These are phyloP conservation scores for Brachionichthys hirsutus DNA, from an alignment of 2,113 vertebrate species.

Conservation along the genomic window DNA sequence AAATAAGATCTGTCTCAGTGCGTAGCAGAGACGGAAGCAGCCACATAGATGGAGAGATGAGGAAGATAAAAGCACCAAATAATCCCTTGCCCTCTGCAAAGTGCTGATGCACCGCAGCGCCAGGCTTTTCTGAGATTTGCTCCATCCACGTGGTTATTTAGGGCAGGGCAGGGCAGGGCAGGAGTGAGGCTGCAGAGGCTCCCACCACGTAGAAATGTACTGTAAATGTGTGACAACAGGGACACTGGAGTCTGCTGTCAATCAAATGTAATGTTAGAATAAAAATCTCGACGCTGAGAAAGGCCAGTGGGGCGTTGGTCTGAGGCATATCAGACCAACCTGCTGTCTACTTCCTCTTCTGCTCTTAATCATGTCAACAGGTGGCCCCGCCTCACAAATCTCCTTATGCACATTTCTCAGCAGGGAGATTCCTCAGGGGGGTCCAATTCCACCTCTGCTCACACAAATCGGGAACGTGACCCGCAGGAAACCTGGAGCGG, in stretches of 20 bases:
- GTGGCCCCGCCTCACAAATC: constrained; percentile 47
- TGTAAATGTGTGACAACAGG: constrained; percentile 1
- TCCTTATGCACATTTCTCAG: constrained; percentile 7
- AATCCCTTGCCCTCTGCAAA: constrained; percentile 30
- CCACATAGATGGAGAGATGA: constrained; percentile 22
- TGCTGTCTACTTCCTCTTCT: not conserved
- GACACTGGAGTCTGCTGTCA: constrained; percentile 39
- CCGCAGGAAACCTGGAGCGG: constrained; percentile 43
- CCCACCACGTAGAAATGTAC: constrained; percentile 31
- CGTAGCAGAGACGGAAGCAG: not conserved
- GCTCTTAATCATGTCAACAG: constrained; percentile 57
- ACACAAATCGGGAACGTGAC: constrained; percentile 67
- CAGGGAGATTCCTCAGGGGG: constrained; percentile 50
- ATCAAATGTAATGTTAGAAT: constrained; percentile 16
- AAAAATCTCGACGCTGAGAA: not conserved
- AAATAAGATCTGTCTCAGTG: too few species aligned
- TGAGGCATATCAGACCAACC: not conserved
- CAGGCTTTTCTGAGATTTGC: constrained; percentile 45
- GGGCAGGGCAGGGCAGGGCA: constrained; percentile 39
- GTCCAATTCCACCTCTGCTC: constrained; percentile 57
- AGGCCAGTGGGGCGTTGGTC: constrained; percentile 3
- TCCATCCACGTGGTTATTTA: constrained; percentile 62
- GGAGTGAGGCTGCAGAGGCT: constrained; percentile 37
- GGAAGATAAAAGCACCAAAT: constrained; percentile 33
- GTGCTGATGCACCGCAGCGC: constrained; percentile 47